Percentiles rank a stretch among this genome's conserved stretches.
Conservation (phyloP, 2,113 vertebrate genomes). For the Myocastor coypus region DNA sequence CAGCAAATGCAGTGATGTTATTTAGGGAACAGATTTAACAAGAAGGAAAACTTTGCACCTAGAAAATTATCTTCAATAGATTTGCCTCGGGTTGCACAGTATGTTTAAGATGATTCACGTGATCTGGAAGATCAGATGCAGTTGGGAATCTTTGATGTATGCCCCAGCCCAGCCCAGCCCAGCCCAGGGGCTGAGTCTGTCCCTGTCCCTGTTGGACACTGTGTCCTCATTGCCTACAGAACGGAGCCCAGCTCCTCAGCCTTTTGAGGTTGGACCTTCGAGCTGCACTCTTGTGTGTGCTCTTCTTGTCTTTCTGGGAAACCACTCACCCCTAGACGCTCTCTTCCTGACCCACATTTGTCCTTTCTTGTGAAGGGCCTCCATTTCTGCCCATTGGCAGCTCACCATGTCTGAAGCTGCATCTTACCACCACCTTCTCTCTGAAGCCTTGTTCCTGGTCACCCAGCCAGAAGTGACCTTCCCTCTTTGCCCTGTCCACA, state of each 20-base stretch:
- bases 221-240: not conserved
- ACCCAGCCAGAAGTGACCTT: not conserved
- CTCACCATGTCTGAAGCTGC: no score
- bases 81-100: not conserved
- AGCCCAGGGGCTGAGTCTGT: no score
- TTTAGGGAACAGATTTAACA: not conserved
- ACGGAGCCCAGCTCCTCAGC: not conserved
- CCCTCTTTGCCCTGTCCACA: not conserved
- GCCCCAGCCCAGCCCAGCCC: not conserved
- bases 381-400: not conserved
- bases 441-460: not conserved
- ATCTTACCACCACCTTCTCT: not conserved
- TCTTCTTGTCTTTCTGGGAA: not conserved
- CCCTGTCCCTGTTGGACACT: not conserved
- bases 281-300: rapidly evolving
- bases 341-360: not conserved
- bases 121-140: not conserved
- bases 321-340: not conserved
- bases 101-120: not conserved
- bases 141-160: not conserved
- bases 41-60: not conserved
- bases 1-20: not conserved
- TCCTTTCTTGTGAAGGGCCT: not conserved
- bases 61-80: not conserved
- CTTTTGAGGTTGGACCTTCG: not conserved